Conservation (phyloP, 92 coral and sea anemone genomes). For the Palythoa caribaeorum region DNA sequence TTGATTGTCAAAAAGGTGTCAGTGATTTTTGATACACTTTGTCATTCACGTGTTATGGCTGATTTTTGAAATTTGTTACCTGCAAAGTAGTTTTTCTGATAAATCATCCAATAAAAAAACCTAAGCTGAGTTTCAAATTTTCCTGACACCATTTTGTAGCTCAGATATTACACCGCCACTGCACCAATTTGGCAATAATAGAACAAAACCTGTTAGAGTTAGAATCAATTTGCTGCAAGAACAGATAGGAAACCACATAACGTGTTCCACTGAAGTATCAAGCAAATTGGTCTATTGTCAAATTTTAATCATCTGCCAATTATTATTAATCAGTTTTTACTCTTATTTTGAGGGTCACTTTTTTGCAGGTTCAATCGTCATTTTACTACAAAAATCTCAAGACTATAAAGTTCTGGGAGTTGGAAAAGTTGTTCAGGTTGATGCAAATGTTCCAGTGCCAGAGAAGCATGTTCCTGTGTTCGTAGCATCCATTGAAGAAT, state of each 20-base stretch:
- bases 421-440: conserved; percentile 45
- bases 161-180: too few species aligned
- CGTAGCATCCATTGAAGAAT: conserved; percentile 25
- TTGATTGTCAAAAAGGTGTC: too few species aligned
- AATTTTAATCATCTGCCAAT: conserved; percentile 11
- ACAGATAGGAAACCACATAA: neutral
- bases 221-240: neutral
- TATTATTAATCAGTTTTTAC: conserved; percentile 15
- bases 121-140: too few species aligned
- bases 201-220: too few species aligned
- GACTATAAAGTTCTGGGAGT: conserved; percentile 50
- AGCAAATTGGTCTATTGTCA: neutral
- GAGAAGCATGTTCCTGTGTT: conserved; percentile 29
- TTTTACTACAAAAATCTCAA: conserved; percentile 36
- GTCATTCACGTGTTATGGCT: too few species aligned
- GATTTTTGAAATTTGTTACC: too few species aligned
- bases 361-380: conserved; percentile 37
- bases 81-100: too few species aligned
- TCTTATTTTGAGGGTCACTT: conserved; percentile 41
- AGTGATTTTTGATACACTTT: too few species aligned
- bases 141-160: too few species aligned
- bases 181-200: too few species aligned
- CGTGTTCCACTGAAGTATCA: too few species aligned
- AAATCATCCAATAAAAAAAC: too few species aligned
- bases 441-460: neutral